Conservation (phyloP, 2,113 vertebrate species). For the Pachyramphus minor region DNA sequence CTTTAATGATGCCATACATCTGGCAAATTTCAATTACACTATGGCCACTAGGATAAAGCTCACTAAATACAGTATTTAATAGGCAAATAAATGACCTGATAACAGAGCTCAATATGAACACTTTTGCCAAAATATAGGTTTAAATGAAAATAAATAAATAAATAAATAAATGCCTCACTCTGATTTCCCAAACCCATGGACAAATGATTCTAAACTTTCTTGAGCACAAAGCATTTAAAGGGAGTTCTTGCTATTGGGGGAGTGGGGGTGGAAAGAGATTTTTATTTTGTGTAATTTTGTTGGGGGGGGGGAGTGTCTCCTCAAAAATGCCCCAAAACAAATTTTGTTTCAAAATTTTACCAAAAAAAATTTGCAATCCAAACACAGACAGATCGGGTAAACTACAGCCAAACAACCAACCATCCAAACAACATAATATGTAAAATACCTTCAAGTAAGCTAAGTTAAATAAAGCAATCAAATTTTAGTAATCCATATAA, state of each 20-base stretch:
- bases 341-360: background rate
- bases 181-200: background rate
- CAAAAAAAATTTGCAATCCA: background rate
- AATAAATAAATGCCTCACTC: background rate
- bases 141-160: background rate
- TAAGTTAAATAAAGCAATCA: background rate
- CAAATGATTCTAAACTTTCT: background rate
- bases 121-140: background rate
- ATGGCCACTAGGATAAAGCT: background rate
- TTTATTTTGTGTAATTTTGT: background rate
- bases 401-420: background rate
- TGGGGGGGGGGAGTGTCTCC: background rate
- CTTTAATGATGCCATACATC: background rate
- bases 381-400: background rate
- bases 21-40: background rate
- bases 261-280: background rate
- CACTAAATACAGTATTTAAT: background rate
- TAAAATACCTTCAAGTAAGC: background rate
- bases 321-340: background rate
- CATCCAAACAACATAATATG: background rate
- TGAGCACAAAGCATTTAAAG: background rate
- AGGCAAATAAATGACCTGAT: background rate
- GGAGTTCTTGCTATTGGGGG: rapidly evolving
- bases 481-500: background rate
- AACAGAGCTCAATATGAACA: background rate